phyloP scores from a whole-genome alignment of 2,888 invertebrate species.

The Calliphora vomitoria region DNA sequence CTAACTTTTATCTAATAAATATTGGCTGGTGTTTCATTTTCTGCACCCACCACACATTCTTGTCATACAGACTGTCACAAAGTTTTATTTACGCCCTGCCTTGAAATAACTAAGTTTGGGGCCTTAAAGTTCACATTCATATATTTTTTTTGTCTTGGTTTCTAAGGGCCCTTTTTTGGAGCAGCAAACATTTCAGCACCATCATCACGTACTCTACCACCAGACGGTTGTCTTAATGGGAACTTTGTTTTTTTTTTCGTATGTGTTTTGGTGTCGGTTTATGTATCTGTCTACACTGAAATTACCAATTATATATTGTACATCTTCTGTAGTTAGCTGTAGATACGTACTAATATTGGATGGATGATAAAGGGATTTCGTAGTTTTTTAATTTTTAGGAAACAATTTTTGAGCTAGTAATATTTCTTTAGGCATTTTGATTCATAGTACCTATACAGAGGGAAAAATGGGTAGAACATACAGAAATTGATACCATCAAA shows the following conservation, averaged over 20 bases:
- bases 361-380: neutral
- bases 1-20: slow-evolving; percentile 60
- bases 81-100: neutral
- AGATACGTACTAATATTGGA: neutral
- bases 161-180: neutral
- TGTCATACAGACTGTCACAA: neutral
- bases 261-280: neutral
- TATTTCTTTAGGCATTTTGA: no score
- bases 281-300: slow-evolving; percentile 31
- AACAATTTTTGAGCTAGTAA: no score
- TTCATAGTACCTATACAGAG: no score
- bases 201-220: slow-evolving; percentile 9
- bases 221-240: slow-evolving; percentile 24
- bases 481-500: no score
- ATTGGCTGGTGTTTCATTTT: slow-evolving; percentile 42
- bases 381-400: no score
- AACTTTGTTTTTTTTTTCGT: slow-evolving; percentile 7
- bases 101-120: neutral
- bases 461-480: no score
- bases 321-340: neutral
- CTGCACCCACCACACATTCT: neutral
- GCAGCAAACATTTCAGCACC: neutral
- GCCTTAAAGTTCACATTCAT: neutral
- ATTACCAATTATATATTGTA: slow-evolving; percentile 33
- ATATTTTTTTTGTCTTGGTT: neutral